Conservation (phyloP, 92 coral and sea anemone genomes). For the Ricordea florida region DNA sequence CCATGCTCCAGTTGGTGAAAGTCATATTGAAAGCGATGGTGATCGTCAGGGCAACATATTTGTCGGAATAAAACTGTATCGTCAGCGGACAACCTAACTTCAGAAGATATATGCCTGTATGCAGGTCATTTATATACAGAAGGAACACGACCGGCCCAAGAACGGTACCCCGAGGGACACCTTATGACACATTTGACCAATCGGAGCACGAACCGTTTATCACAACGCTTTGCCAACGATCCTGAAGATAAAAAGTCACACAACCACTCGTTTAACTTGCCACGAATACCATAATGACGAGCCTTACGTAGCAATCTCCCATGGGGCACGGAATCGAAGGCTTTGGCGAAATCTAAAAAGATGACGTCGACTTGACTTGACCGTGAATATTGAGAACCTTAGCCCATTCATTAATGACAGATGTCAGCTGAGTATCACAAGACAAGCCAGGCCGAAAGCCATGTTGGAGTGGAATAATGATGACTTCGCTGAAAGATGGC, state of each 20-base stretch:
- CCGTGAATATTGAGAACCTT: constrained; percentile 16
- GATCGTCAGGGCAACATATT: constrained; percentile 4
- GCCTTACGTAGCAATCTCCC: constrained; percentile 8
- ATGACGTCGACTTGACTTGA: constrained; percentile 26
- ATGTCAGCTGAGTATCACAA: constrained; percentile 36
- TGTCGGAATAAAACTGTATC: constrained; percentile 27
- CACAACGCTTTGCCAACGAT: constrained; percentile 7
- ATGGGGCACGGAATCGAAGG: constrained; percentile 7
- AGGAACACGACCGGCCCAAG: constrained; percentile 32
- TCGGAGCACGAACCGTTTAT: constrained; percentile 16
- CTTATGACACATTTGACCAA: constrained; percentile 11
- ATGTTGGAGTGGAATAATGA: constrained; percentile 3
- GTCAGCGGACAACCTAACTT: constrained; percentile 30
- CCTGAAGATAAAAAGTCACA: constrained; percentile 19
- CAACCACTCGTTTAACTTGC: constrained; percentile 38
- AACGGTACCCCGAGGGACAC: constrained; percentile 42
- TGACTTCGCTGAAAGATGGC: constrained; percentile 31
- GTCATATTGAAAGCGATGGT: constrained; percentile 5
- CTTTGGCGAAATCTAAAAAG: constrained; percentile 31
- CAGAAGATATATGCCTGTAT: constrained; percentile 6
- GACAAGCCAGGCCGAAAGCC: constrained; percentile 28
- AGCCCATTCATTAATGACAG: constrained; percentile 39
- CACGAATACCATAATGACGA: constrained; percentile 30
- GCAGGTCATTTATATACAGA: constrained; percentile 20
- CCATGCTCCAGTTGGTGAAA: constrained; percentile 13